A percentile compares a stretch with the other conserved stretches of the same genome.
These are phyloP conservation scores for Stictocephala bisonia DNA, from an alignment of 2,888 invertebrate species.

Conservation along the genomic window DNA sequence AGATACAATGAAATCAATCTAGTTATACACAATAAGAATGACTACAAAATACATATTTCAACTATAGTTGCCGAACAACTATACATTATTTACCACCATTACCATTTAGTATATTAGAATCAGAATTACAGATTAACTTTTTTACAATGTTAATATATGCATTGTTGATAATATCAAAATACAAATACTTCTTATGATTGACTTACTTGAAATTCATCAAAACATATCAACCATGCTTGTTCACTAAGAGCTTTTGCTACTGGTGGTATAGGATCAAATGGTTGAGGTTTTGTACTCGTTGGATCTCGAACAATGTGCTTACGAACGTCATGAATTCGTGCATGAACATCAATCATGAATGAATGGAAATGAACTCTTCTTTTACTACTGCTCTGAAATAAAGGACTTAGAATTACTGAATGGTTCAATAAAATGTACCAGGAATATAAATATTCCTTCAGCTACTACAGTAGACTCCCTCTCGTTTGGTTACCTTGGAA, in stretches of 20 bases:
- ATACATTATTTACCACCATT: no score
- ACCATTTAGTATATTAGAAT: no score
- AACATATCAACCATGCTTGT: constrained; percentile 93
- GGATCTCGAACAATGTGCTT: constrained; percentile 68
- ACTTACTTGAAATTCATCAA: constrained; percentile 95
- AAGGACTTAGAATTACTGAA: constrained; percentile 10
- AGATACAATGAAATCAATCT: no score
- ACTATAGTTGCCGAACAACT: no score
- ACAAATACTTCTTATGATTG: constrained; percentile 6
- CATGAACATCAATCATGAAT: constrained; percentile 97
- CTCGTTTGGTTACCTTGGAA: no score
- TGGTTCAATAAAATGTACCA: background rate
- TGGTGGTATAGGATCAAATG: constrained; percentile 94
- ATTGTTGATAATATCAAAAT: no score
- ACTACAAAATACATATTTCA: no score
- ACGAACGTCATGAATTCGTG: constrained; percentile 88
- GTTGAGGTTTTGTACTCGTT: constrained; percentile 70
- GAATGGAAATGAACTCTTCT: constrained; percentile 89
- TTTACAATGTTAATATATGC: no score
- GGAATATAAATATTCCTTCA: no score
- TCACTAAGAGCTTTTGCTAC: constrained; percentile 89
- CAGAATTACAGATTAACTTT: no score
- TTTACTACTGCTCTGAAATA: constrained; percentile 69
- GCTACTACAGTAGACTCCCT: no score
- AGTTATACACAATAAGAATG: no score